Conservation (phyloP, 2,797 vertebrate species). For the Xiphorhynchus erythropygius region DNA sequence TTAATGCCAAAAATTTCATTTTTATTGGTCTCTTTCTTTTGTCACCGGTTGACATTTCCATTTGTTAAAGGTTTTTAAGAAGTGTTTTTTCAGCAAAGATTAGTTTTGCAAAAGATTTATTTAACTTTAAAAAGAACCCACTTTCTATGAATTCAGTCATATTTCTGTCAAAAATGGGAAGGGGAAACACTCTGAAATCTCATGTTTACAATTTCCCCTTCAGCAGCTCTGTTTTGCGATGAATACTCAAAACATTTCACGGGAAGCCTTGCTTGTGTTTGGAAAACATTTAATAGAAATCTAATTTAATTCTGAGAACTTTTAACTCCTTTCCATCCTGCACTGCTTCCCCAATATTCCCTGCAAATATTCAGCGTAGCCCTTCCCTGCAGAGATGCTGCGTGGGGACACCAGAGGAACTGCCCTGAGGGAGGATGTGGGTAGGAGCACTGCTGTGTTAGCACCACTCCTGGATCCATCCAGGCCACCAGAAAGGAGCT, state of each 20-base stretch:
- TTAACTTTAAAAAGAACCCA: not conserved
- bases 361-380: not conserved
- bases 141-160: not conserved
- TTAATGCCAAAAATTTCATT: not conserved
- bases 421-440: not conserved
- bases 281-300: not conserved
- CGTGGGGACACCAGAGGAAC: not conserved
- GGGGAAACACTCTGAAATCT: not conserved
- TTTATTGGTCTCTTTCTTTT: not conserved
- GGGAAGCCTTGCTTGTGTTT: not conserved
- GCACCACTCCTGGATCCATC: not conserved
- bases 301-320: not conserved
- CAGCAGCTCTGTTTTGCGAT: not conserved
- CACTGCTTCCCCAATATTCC: not conserved
- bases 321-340: not conserved
- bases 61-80: not conserved
- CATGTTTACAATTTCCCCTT: not conserved
- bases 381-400: not conserved
- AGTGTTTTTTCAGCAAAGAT: not conserved
- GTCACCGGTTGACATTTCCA: not conserved
- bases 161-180: not conserved
- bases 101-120: not conserved
- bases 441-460: not conserved
- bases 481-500: not conserved
- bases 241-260: not conserved